phyloP scores from a whole-genome alignment of 1,140 invertebrate genomes.

The Penaeus japonicus region DNA sequence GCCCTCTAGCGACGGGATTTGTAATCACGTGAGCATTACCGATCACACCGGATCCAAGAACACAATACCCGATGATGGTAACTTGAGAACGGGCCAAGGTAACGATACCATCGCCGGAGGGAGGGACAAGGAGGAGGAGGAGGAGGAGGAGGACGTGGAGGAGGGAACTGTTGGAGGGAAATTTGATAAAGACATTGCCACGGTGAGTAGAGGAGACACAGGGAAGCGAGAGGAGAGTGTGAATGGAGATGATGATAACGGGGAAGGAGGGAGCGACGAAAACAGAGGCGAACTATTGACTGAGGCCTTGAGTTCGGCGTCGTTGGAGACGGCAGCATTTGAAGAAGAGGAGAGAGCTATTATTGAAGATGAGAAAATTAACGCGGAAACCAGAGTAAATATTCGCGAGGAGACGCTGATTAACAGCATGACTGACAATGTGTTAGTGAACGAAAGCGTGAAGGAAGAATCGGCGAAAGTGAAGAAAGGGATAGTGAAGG shows the following conservation, averaged over 20 bases:
- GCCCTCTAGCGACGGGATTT: not conserved
- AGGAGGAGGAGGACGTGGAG: not conserved
- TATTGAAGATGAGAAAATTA: not conserved
- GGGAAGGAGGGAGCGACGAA: not conserved
- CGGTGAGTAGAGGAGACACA: not conserved
- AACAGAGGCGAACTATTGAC: not conserved
- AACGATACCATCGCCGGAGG: not conserved
- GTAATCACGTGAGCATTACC: not conserved
- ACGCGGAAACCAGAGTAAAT: no score
- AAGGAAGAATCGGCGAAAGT: not conserved
- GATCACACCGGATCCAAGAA: no score
- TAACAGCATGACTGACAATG: not conserved
- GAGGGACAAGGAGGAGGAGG: not conserved
- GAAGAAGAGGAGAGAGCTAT: no score
- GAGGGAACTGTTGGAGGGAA: not conserved
- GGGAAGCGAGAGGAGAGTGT: not conserved
- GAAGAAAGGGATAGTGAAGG: not conserved
- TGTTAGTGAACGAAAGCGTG: not conserved
- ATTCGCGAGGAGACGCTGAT: not conserved
- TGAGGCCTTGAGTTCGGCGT: no score
- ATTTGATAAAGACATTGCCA: not conserved
- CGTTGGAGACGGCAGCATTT: no score
- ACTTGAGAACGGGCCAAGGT: not conserved
- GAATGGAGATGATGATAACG: not conserved
- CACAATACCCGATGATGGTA: not conserved